Percentiles rank a stretch among this genome's conserved stretches.
These are phyloP conservation scores for Cathartes aura DNA, from an alignment of 2,113 vertebrate genomes.

Conservation along the genomic window DNA sequence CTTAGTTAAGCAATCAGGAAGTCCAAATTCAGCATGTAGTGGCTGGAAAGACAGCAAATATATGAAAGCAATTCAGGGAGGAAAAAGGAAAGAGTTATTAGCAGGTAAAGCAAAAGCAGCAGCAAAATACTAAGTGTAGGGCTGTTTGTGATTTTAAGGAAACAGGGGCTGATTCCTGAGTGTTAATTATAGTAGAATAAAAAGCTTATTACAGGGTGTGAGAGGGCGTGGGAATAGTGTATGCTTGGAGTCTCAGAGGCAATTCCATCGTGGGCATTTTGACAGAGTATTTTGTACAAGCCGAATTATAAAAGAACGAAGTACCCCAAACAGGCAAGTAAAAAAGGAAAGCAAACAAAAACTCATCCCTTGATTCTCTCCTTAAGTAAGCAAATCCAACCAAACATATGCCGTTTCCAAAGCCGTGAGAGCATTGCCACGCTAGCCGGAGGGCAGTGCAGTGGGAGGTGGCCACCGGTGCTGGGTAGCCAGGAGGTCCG, in stretches of 20 bases:
- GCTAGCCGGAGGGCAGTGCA: not conserved
- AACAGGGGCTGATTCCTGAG: not conserved
- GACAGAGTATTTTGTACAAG: constrained; percentile 33
- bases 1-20: constrained; percentile 20
- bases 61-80: constrained; percentile 20
- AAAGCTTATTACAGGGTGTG: constrained; percentile 36
- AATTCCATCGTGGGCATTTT: not conserved
- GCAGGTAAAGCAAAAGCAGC: not conserved
- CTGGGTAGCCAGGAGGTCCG: not conserved
- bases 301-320: not conserved
- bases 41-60: not conserved
- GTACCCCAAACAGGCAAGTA: not conserved
- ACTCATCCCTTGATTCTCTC: not conserved
- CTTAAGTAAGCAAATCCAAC: not conserved
- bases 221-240: not conserved
- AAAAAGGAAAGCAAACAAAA: not conserved
- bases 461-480: not conserved
- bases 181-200: constrained; percentile 27
- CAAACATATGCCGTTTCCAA: not conserved
- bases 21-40: constrained; percentile 6
- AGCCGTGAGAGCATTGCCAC: not conserved
- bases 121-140: not conserved
- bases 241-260: not conserved
- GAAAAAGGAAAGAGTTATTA: not conserved
- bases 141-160: constrained; percentile 26